phyloP scores from a whole-genome alignment of 2,888 invertebrate species.

The Heliconius sara region DNA sequence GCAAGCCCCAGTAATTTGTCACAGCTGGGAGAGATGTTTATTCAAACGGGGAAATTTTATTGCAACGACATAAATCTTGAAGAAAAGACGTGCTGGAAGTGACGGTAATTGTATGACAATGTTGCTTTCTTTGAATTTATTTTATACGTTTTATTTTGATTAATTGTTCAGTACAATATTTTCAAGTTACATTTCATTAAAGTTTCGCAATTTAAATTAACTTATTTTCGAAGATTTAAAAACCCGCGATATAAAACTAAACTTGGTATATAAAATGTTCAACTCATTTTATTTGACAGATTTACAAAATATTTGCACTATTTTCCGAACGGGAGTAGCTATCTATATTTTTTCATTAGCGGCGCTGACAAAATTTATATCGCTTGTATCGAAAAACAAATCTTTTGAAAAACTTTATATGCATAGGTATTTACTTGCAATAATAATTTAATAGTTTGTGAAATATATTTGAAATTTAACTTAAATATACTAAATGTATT shows the following conservation, averaged over 20 bases:
- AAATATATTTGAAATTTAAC: background rate
- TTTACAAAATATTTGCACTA: background rate
- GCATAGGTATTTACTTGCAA: too few species aligned
- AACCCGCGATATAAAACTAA: background rate
- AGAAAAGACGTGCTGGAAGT: constrained; percentile 70
- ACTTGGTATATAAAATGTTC: background rate
- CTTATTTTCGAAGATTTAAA: background rate
- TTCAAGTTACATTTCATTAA: background rate
- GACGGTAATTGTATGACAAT: constrained; percentile 73
- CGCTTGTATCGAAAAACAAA: background rate
- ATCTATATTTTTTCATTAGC: background rate
- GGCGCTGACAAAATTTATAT: background rate
- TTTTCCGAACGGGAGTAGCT: background rate
- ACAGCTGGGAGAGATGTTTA: constrained; percentile 77
- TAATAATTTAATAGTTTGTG: too few species aligned
- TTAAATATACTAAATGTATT: background rate
- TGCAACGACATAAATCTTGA: constrained; percentile 79
- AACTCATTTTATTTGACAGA: background rate
- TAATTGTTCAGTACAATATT: background rate
- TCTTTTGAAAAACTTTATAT: too few species aligned
- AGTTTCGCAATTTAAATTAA: background rate
- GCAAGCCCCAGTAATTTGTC: constrained; percentile 75
- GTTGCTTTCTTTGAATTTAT: constrained; percentile 52
- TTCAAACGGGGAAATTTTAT: constrained; percentile 82
- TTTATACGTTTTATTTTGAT: constrained; percentile 42